phyloP scores from a whole-genome alignment of 1,140 invertebrate genomes.

The Zaprionus nigranus region DNA sequence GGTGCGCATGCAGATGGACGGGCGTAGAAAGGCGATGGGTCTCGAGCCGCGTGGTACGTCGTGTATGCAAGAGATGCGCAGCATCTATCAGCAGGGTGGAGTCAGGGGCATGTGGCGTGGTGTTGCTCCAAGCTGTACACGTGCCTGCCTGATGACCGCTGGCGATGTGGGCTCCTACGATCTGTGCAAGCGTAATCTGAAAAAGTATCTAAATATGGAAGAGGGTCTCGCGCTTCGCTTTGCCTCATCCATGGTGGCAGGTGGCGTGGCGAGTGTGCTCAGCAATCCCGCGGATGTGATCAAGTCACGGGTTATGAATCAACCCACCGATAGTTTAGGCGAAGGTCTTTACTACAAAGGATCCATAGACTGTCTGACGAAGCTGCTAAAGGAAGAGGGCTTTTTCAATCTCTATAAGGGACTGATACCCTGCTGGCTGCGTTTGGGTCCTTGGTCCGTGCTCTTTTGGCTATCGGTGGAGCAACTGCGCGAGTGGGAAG shows the following conservation, averaged over 20 bases:
- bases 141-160: conserved; percentile 57
- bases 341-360: conserved; percentile 35
- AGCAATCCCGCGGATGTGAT: conserved; percentile 64
- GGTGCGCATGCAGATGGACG: conserved; percentile 60
- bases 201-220: conserved; percentile 19
- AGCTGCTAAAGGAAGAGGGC: conserved; percentile 51
- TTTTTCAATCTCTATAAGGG: conserved; percentile 49
- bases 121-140: conserved; percentile 46
- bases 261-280: conserved; percentile 47
- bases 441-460: conserved; percentile 62
- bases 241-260: conserved; percentile 50
- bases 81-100: conserved; percentile 37
- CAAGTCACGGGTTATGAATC: conserved; percentile 62
- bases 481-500: conserved; percentile 58
- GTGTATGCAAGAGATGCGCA: conserved; percentile 11
- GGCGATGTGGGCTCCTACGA: conserved; percentile 67
- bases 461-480: conserved; percentile 66
- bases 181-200: conserved; percentile 56
- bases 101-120: conserved; percentile 44
- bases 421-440: conserved; percentile 55
- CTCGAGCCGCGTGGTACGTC: conserved; percentile 22
- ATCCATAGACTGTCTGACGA: conserved; percentile 34
- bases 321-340: conserved; percentile 36
- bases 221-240: conserved; percentile 47
- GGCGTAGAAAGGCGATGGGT: conserved; percentile 15